A percentile compares a stretch with the other conserved stretches of the same genome.
Conservation (phyloP, 2,113 vertebrate genomes). For the Calyptomena viridis region DNA sequence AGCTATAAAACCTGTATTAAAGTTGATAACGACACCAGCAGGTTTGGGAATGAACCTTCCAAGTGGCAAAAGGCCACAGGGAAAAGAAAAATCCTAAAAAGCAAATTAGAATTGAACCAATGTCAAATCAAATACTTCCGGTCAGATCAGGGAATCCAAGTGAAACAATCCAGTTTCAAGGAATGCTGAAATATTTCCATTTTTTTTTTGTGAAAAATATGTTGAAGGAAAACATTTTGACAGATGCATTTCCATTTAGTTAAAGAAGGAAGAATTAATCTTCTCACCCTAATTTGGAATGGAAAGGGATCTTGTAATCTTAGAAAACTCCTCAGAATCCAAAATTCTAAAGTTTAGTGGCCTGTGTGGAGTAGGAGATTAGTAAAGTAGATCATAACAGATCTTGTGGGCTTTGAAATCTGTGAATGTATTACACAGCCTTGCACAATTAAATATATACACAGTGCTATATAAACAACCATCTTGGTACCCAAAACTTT, state of each 20-base stretch:
- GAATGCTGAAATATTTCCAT: slow-evolving; percentile 18
- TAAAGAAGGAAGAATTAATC: background rate
- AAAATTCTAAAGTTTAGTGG: background rate
- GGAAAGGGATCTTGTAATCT: background rate
- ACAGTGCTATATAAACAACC: background rate
- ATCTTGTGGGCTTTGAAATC: background rate
- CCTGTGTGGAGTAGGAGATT: background rate
- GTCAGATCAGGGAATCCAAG: slow-evolving; percentile 4
- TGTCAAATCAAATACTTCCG: slow-evolving; percentile 46
- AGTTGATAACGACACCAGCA: background rate
- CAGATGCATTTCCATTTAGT: slow-evolving; percentile 36
- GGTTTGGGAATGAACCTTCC: background rate
- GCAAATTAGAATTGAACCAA: background rate
- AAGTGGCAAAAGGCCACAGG: background rate
- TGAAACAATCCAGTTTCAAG: slow-evolving; percentile 38
- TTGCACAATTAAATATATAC: background rate
- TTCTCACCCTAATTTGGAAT: background rate
- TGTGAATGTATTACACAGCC: background rate
- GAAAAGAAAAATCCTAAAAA: background rate
- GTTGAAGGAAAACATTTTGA: slow-evolving; percentile 42
- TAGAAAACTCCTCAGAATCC: background rate
- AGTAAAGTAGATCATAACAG: background rate
- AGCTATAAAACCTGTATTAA: background rate
- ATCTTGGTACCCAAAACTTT: background rate
- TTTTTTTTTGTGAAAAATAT: background rate